These are phyloP conservation scores for Melospiza melodia DNA, from an alignment of 2,113 vertebrate species.

Conservation along the genomic window DNA sequence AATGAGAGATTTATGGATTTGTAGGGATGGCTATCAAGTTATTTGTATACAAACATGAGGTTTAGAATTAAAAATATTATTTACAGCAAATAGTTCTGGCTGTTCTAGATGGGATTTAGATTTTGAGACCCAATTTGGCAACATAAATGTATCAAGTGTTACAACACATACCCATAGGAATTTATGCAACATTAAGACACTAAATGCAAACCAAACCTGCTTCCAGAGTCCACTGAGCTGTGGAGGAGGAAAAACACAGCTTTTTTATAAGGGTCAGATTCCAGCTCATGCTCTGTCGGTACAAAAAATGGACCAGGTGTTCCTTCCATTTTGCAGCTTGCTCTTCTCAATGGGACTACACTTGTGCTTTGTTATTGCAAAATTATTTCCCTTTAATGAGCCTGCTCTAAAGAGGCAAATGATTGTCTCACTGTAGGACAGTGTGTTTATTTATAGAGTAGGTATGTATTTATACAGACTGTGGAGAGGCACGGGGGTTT, in stretches of 20 bases:
- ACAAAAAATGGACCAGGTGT: constrained; percentile 13
- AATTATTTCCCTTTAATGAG: constrained; percentile 49
- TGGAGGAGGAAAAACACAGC: background rate
- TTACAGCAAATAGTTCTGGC: background rate
- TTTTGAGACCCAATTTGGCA: background rate
- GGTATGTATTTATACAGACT: background rate
- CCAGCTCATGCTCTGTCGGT: background rate
- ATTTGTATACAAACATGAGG: background rate
- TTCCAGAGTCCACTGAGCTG: background rate
- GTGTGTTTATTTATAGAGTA: constrained; percentile 1
- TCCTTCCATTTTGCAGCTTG: background rate
- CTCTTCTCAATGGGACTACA: constrained; percentile 10
- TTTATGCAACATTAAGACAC: background rate
- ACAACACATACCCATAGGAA: background rate
- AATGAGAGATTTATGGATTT: background rate
- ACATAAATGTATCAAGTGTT: background rate
- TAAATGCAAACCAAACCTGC: background rate
- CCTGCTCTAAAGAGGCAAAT: constrained; percentile 21
- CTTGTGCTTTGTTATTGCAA: constrained; percentile 19
- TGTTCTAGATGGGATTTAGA: background rate
- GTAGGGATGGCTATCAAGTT: background rate
- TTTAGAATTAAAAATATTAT: background rate
- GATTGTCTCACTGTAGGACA: background rate
- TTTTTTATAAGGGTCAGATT: background rate
- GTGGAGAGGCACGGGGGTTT: background rate